Evolutionary conservation across 2,888 invertebrate genomes (phyloP).

Genomic region (Andrena camellia): DNA sequence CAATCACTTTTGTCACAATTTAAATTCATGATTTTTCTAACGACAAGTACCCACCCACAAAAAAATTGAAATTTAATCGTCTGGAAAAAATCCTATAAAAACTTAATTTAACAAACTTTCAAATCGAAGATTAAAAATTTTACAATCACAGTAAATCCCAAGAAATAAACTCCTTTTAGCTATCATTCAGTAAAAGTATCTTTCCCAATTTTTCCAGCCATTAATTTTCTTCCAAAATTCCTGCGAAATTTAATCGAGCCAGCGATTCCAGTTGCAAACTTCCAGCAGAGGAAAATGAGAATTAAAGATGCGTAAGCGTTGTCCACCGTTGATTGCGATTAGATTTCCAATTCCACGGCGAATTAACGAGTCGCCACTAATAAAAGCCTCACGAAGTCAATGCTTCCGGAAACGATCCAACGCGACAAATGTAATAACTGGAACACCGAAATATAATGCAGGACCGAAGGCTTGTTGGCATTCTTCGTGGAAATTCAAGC

Average conservation of each 20-base stretch:
- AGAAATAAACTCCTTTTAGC: not conserved
- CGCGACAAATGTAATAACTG: constrained; percentile 11
- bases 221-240: not conserved
- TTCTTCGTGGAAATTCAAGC: constrained; percentile 44
- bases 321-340: not conserved
- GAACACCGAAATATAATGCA: constrained; percentile 16
- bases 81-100: too few species aligned
- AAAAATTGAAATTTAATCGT: too few species aligned
- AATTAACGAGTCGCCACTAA: constrained; percentile 9
- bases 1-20: too few species aligned
- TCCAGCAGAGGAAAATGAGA: not conserved
- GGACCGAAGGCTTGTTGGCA: constrained; percentile 20
- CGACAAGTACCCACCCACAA: too few species aligned
- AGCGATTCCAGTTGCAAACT: not conserved
- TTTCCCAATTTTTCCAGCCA: not conserved
- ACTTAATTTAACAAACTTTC: not conserved
- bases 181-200: not conserved
- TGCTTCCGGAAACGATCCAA: constrained; percentile 12
- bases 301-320: not conserved
- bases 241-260: not conserved
- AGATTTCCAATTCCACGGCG: not conserved
- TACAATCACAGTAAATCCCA: too few species aligned
- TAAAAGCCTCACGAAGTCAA: constrained; percentile 6
- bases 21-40: too few species aligned
- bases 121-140: not conserved